Evolutionary conservation across 2,888 invertebrate genomes (phyloP), one percentile per base, ranked within the genome.

Genomic region (Dyspetes luteomarginatus): DNA sequence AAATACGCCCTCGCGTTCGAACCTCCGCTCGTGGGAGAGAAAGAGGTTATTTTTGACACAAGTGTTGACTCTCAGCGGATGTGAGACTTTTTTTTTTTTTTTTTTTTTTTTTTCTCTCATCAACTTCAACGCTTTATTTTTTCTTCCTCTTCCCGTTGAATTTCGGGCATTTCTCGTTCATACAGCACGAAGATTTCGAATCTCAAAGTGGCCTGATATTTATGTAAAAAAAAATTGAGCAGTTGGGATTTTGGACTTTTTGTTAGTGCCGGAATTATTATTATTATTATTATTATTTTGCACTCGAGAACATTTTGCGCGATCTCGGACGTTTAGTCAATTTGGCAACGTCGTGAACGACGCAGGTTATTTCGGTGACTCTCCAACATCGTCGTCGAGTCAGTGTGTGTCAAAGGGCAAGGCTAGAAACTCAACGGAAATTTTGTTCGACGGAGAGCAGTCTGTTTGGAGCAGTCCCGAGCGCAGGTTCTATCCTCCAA

Each of bases 381-480:
- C 62, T 55, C 45, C 60, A 36, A 15, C 15, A n/a, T n/a, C 45
- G 45, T 45, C 15, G 15, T n/a, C 17, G 85, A 55, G 72, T n/a
- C n/a, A 36, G 56, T 15, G 64, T 36, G 89, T 88, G 89, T 88
- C 88, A 91, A 91, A 91, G 91, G 90, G 90, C 91, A 91, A 91
- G 91, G 91, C 91, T 91, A 90, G 85, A 84, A 22, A 75, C 68
- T 50, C 52, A 7, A 82, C 65, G 64, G 81, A 85, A 78, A 75
- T 73, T 80, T 77, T 50, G 56, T 26, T 83, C 85, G 84, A 86
- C 87, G 87, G 88, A 43, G 41, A 22, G 50, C 82, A 83, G 81
- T 91, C 88, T 87, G 88, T 88, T 88, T 81, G 77, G 78, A 80
- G 83, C 87, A 85, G 80, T 81, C 84, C 77, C 73, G 30, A 67